Evolutionary conservation across 2,113 vertebrate species (phyloP).

Genomic region (Alexandromys fortis): DNA sequence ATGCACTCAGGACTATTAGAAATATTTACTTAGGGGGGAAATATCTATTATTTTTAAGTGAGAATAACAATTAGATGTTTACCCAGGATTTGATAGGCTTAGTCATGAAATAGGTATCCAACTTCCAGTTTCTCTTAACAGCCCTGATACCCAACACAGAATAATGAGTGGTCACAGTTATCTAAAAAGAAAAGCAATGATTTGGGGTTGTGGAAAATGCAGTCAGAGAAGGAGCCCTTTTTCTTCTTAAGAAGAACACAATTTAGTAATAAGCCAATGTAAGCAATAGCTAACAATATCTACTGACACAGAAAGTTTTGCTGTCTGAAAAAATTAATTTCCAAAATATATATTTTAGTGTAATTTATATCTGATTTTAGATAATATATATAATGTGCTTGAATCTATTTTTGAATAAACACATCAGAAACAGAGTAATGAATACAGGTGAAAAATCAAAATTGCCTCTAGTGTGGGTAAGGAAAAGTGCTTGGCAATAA

Average conservation of each 20-base stretch:
- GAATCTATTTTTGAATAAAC: neutral
- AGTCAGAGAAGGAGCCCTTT: neutral
- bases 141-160: neutral
- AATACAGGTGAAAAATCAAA: neutral
- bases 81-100: neutral
- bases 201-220: neutral
- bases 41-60: neutral
- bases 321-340: neutral
- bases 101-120: neutral
- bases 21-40: neutral
- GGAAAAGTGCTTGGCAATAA: neutral
- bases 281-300: neutral
- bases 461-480: neutral
- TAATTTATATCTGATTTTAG: neutral
- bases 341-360: neutral
- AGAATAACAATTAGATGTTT: slow-evolving; percentile 20
- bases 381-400: neutral
- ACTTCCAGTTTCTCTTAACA: neutral
- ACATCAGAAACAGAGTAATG: neutral
- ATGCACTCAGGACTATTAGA: neutral
- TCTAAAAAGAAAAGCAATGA: no score
- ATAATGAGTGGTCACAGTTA: neutral
- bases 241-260: neutral
- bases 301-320: neutral
- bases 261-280: neutral